Base-by-base conservation (phyloP, 2,797 vertebrate species). In the Aplochiton taeniatus region DNA sequence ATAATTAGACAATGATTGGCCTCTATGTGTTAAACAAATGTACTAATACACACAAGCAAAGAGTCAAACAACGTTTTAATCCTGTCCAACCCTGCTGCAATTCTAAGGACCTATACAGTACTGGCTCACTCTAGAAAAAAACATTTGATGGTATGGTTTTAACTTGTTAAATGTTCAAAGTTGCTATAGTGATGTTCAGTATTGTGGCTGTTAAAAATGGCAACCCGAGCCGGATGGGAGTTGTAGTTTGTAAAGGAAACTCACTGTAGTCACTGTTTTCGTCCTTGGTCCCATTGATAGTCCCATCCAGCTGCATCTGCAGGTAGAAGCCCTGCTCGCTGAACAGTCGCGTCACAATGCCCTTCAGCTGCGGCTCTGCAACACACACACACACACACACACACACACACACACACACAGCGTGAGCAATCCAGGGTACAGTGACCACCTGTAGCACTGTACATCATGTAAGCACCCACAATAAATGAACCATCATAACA, bases 181-280 rank as follows among this genome's bases (percentile, higher is more conserved):
- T 11, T 8, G 8, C 18, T 46, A 19, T 17, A 18, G 9, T 46
- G 31, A 31, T 31, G 2, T 31, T 31, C 31, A 31, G 2, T 6
- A 31, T 31, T 31, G 31, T 31, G 31, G 31, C 31, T 31, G 31
- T 31, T 31, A 6, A 31, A 31, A 3, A 31, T 6, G 31, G 31
- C 6, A 31, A 31, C 31, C 31, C 6, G 31, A 31, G 7, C n/a
- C 17, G 53, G 5, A 9, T 16, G 31, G 4, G 12, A 16, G 13
- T 4, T 11, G 18, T 14, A 0, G 44, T 18, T 9, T 52, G 47
- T 16, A 47, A 43, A 51, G 31, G 20, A 41, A 80, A 87, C 97
- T 97, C 92, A 98, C 97, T 98, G 92, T 97, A 91, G 93, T 98
- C 96, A 0, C 97, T 98, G 94, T 98, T 98, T 87, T 98, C 97